These are phyloP conservation scores for Rhabdornis inornatus DNA, from an alignment of 2,113 vertebrate genomes.

Conservation along the genomic window DNA sequence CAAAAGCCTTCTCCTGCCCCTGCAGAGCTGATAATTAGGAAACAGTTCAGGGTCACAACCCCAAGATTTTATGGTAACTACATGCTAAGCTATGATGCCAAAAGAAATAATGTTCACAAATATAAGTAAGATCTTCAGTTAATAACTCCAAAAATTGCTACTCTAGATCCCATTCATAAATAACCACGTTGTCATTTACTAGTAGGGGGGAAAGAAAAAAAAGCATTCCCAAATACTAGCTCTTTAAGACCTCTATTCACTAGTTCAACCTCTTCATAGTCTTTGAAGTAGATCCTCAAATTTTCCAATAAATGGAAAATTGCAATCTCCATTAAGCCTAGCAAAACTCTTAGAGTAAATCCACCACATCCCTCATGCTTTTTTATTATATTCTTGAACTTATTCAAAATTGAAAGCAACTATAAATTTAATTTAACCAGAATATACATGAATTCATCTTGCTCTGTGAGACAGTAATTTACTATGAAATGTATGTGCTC, in stretches of 20 bases:
- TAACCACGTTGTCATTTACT: not conserved
- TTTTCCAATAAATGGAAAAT: not conserved
- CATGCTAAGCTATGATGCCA: not conserved
- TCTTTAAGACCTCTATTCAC: not conserved
- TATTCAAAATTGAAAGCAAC: not conserved
- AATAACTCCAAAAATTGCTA: not conserved
- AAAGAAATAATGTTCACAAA: not conserved
- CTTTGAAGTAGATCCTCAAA: not conserved
- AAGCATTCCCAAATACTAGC: not conserved
- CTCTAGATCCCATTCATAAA: not conserved
- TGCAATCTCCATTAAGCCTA: not conserved
- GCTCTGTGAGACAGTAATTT: not conserved
- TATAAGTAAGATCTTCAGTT: not conserved
- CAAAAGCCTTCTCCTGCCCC: not conserved
- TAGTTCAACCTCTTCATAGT: not conserved
- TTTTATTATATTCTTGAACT: not conserved
- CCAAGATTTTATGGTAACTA: not conserved
- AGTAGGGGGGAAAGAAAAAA: not conserved
- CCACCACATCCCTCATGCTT: not conserved
- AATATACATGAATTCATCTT: not conserved
- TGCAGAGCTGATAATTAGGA: not conserved
- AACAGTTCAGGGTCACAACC: not conserved
- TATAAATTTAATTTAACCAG: not conserved
- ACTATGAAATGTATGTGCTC: not conserved
- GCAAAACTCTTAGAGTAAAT: not conserved